Evolutionary conservation across 2,113 vertebrate species (phyloP), one percentile per base, ranked within the genome.

Genomic region (Pterocles orientalis): DNA sequence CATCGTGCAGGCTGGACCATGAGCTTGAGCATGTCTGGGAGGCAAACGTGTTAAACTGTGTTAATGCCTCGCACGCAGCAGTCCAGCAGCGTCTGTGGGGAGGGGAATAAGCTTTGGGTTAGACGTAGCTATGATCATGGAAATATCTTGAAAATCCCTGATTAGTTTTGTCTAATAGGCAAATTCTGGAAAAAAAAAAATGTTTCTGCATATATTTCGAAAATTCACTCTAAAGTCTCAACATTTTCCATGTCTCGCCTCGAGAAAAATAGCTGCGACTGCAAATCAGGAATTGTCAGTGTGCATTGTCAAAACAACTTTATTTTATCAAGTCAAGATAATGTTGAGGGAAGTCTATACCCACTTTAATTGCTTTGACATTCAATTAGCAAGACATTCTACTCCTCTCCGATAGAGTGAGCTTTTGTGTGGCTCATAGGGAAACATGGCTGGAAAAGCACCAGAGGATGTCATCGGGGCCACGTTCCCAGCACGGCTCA

Each of bases 351-450:
- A 82, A 96, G 92, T 61, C 94, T 96, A 88, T 94, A 93, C 76
- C 88, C 88, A 48, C 90, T 95, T 94, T 97, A 97, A 97, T 96
- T 97, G 96, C 95, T 95, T 95, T 96, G 96, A 95, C 96, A 93
- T 97, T 97, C 96, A 96, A 95, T 96, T 97, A 97, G 95, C 94
- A 95, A 94, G 96, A 93, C 92, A 92, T 95, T 96, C 92, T 79
- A 81, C 83, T 94, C 68, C 80, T 88, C 94, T 94, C 94, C 90
- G 56, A 79, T 88, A 61, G 88, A 96, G 58, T 84, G 95, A 97
- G 96, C 93, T 92, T 95, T 36, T 43, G 83, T n/a, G 86, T 62
- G 94, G 94, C 92, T 95, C 76, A 1, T 66, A 82, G 91, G 96
- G 77, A 78, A 86, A 82, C 50, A 18, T 15, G 94, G 95, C 94